Conservation (phyloP, 2,113 vertebrate genomes). For the Dromiciops gliroides region DNA sequence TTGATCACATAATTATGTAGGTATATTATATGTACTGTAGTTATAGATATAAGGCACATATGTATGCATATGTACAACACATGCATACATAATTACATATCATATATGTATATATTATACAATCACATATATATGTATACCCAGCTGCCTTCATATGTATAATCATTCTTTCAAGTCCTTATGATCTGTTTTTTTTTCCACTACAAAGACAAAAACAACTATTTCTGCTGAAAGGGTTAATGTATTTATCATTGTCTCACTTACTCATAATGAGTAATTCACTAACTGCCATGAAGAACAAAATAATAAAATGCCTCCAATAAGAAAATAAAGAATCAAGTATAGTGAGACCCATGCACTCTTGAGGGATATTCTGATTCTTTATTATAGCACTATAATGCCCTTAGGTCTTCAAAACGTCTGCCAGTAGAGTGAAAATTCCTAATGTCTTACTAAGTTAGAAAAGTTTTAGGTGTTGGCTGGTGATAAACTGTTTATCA, state of each 20-base stretch:
- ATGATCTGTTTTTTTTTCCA: background rate
- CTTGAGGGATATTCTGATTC: too few relatives aligned
- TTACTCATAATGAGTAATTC: too few relatives aligned
- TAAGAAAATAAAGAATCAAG: too few relatives aligned
- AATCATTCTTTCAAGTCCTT: background rate
- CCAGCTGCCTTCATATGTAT: background rate
- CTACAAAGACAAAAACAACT: background rate
- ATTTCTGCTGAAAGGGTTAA: too few relatives aligned
- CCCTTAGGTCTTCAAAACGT: background rate
- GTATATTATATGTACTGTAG: too few relatives aligned
- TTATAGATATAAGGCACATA: too few relatives aligned
- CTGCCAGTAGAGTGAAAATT: background rate
- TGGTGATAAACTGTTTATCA: background rate
- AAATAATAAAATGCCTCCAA: too few relatives aligned
- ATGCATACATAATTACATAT: background rate
- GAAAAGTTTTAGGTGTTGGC: background rate
- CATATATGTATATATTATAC: background rate
- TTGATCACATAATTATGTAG: too few relatives aligned
- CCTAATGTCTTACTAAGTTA: background rate
- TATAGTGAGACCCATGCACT: too few relatives aligned
- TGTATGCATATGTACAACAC: background rate
- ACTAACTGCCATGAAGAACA: too few relatives aligned
- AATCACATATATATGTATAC: background rate
- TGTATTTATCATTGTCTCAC: too few relatives aligned
- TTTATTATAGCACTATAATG: background rate